phyloP scores from a whole-genome alignment of 64 coral and sea anemone genomes.

The Catalaphyllia jardinei region DNA sequence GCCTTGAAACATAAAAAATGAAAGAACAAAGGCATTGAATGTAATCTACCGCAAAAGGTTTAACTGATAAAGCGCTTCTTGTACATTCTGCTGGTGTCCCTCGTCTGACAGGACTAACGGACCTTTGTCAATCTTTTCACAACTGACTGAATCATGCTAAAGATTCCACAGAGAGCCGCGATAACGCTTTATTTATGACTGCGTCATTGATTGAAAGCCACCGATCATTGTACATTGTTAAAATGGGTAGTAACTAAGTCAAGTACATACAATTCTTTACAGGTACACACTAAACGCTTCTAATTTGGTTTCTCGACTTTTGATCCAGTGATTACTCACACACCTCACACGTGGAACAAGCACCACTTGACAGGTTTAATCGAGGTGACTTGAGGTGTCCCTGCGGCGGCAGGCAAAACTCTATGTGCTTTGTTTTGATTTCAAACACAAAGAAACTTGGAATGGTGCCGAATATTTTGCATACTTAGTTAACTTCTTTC shows the following conservation, averaged over 20 bases:
- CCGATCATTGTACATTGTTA: slow-evolving; percentile 10
- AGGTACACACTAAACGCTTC: slow-evolving; percentile 8
- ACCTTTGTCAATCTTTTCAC: background rate
- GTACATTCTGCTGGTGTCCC: background rate
- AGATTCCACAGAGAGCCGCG: background rate
- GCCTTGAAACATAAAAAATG: background rate
- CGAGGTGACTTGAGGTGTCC: background rate
- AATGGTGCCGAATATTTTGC: slow-evolving; percentile 15
- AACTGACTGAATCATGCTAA: background rate
- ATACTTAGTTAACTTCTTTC: background rate
- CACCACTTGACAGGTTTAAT: background rate
- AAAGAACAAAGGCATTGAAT: slow-evolving; percentile 19
- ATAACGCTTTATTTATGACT: background rate
- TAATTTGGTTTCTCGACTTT: slow-evolving; percentile 32
- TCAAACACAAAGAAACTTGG: background rate
- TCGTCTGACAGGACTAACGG: background rate
- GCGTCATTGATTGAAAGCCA: background rate
- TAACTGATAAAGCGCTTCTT: background rate
- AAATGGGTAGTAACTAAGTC: background rate
- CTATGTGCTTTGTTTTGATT: background rate
- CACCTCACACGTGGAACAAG: slow-evolving; percentile 14
- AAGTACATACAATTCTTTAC: slow-evolving; percentile 30
- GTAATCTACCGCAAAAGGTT: slow-evolving; percentile 1
- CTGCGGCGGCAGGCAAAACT: background rate
- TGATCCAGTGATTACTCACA: slow-evolving; percentile 21